Evolutionary conservation across 1,140 invertebrate genomes (phyloP).

Genomic region (Drosophila saltans): DNA sequence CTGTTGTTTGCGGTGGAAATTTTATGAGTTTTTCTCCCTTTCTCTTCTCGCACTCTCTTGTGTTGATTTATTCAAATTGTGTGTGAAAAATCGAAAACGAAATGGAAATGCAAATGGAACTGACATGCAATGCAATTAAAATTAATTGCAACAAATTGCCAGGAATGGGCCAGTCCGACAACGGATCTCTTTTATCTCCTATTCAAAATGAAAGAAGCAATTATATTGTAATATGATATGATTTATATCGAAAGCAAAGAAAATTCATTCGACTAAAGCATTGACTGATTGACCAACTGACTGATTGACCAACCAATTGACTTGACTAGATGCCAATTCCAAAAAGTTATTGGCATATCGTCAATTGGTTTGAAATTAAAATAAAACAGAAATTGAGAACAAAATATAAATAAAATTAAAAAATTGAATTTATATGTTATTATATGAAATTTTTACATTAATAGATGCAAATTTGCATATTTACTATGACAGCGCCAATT

Average conservation of each 20-base stretch:
- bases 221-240: not conserved
- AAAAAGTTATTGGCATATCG: not conserved
- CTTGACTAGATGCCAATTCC: not conserved
- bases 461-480: constrained; percentile 36
- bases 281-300: not conserved
- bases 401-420: not conserved
- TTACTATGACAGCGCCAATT: constrained; percentile 53
- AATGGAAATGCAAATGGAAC: constrained; percentile 53
- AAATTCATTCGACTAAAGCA: not conserved
- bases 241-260: not conserved
- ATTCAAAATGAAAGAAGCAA: constrained; percentile 17
- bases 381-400: constrained; percentile 1
- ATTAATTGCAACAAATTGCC: constrained; percentile 79
- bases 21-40: not conserved
- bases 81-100: constrained; percentile 79
- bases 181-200: constrained; percentile 6
- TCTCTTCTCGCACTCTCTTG: constrained; percentile 22
- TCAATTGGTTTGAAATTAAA: not conserved
- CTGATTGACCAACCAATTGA: not conserved
- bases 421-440: constrained; percentile 51
- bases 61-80: constrained; percentile 81
- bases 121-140: constrained; percentile 76
- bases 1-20: constrained; percentile 11
- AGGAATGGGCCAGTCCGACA: not conserved
- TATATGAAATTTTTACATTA: constrained; percentile 57